phyloP scores from a whole-genome alignment of 2,797 vertebrate species.

The Coracias cyanogaster region DNA sequence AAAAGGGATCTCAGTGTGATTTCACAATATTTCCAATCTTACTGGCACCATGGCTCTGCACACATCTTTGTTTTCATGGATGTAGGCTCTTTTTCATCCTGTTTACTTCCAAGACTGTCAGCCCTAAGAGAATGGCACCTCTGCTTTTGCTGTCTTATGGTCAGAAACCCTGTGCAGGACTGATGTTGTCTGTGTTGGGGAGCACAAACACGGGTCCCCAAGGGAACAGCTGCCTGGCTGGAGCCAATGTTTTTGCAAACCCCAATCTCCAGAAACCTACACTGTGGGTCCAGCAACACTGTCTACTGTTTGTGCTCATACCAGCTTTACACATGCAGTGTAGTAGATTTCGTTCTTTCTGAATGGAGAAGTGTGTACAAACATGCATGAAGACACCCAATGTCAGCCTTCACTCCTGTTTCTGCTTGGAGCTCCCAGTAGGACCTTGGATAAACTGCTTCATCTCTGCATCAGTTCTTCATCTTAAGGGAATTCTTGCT shows the following conservation, averaged over 20 bases:
- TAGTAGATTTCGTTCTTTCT: background rate
- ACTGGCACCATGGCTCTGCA: background rate
- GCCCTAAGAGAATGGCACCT: background rate
- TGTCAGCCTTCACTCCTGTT: background rate
- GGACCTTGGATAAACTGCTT: background rate
- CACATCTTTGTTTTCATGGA: background rate
- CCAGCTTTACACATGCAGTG: background rate
- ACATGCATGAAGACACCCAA: background rate
- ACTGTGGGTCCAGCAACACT: background rate
- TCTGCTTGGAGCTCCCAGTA: background rate
- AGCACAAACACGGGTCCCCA: background rate
- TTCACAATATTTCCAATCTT: fast-evolving
- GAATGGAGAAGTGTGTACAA: background rate
- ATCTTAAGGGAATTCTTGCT: background rate
- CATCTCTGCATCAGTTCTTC: background rate
- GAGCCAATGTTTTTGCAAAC: background rate
- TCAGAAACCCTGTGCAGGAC: background rate
- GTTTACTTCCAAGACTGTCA: background rate
- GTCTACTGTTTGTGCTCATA: background rate
- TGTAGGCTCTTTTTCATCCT: background rate
- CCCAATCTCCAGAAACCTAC: background rate
- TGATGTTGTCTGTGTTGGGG: background rate
- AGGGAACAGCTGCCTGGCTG: background rate
- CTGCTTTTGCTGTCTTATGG: background rate
- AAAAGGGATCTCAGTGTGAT: background rate